Evolutionary conservation across 2,113 vertebrate genomes (phyloP).

Genomic region (Daubentonia madagascariensis): DNA sequence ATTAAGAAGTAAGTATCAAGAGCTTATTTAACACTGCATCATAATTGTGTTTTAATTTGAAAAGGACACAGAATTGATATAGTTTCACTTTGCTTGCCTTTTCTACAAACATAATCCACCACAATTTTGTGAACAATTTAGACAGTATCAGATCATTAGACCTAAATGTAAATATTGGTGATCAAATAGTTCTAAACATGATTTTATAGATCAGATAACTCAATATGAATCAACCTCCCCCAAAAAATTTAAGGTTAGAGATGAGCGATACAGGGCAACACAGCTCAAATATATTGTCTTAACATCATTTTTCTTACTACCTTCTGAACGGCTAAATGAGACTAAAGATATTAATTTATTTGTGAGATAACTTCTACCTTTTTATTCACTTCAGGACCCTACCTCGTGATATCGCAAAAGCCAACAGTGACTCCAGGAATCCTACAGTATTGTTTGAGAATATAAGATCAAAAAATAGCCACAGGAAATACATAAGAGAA

Average conservation of each 20-base stretch:
- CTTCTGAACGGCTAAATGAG: background rate
- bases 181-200: background rate
- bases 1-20: background rate
- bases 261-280: background rate
- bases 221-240: background rate
- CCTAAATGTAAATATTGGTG: background rate
- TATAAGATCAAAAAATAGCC: background rate
- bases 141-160: background rate
- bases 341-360: background rate
- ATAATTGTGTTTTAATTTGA: background rate
- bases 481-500: conserved; percentile 20
- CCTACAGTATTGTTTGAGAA: background rate
- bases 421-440: background rate
- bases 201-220: background rate
- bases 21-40: background rate
- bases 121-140: background rate
- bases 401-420: background rate
- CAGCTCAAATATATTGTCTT: background rate
- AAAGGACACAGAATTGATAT: background rate
- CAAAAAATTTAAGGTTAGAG: background rate
- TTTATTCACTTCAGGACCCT: background rate
- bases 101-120: background rate
- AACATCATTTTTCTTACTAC: background rate
- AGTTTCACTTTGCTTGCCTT: background rate
- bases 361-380: background rate